Evolutionary conservation across 1,140 invertebrate genomes (phyloP), one percentile per base, ranked within the genome.

Genomic region (Brachionus koreanus): DNA sequence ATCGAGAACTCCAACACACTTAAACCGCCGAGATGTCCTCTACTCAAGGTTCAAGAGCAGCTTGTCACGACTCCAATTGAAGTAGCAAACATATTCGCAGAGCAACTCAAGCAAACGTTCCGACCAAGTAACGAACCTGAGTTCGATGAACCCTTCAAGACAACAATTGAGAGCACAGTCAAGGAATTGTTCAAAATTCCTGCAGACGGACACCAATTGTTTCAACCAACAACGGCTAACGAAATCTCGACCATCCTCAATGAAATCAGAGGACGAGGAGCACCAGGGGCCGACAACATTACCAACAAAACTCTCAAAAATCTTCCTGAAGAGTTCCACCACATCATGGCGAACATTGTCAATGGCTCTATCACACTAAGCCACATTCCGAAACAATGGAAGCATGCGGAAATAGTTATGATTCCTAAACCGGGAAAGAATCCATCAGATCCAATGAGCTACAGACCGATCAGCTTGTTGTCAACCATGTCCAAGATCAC

Each of bases 371-470:
- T 82, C 3, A 63, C 13, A 42, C 52, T 16, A 19, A 33, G 52
- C 19, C 25, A 82, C 29, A 46, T 82, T 12, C 83, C 83, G 33
- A 7, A 5, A 9, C 16, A 16, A 0, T 84, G 84, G 84, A 83
- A 75, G 65, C 35, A 33, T 6, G 77, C 84, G 0, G 46, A 9
- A 1, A 35, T 74, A 3, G 42, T 74, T 0, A 84, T 83, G 10
- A 81, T 85, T 12, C 43, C 63, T 3, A 84, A 85, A 37, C 81
- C 83, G n/a, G 77, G 49, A 6, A 85, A 85, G 82, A 19, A 83
- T 12, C 74, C 67, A 0, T 19, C 1, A 0, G 33, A 83, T 7
- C 81, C 49, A 0, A 13, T 3, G 0, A 83, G 25, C 12, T 83
- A 84, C 13, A 5, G 83, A 37, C 84, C 84, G 4, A 83, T 84